Conservation (phyloP, 2,797 vertebrate species). For the Paedocypris micromegethes region DNA sequence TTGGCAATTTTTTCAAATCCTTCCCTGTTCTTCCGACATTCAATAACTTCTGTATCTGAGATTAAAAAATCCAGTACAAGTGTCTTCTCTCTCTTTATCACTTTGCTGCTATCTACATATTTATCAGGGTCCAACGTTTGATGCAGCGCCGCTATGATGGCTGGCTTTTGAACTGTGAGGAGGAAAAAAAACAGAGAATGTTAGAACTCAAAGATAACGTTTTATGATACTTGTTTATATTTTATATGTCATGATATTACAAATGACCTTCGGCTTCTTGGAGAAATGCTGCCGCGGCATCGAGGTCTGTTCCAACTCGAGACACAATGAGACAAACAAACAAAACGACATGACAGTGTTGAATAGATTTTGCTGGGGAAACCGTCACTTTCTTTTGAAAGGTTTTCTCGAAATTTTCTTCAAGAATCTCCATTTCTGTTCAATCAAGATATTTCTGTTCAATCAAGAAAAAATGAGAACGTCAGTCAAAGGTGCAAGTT, state of each 20-base stretch:
- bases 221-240: not conserved
- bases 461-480: not conserved
- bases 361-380: no score
- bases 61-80: constrained; percentile 30
- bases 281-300: not conserved
- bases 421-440: not conserved
- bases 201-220: not conserved
- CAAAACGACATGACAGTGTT: constrained; percentile 3
- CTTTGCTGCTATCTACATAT: constrained; percentile 14
- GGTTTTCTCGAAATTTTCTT: rapidly evolving
- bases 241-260: no score
- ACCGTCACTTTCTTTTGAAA: not conserved
- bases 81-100: not conserved
- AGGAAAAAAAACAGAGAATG: not conserved
- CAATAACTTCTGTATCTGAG: not conserved
- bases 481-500: no score
- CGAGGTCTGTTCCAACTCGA: constrained; percentile 27
- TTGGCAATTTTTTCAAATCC: not conserved
- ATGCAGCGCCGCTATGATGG: constrained; percentile 30
- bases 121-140: not conserved
- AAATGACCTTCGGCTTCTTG: not conserved
- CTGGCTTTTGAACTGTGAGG: constrained; percentile 7
- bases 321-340: constrained; percentile 22
- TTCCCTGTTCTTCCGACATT: not conserved
- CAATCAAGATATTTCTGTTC: not conserved